Percentiles rank a stretch among this genome's conserved stretches.
phyloP scores from a whole-genome alignment of 2,113 vertebrate species.

The Hemibagrus wyckioides region DNA sequence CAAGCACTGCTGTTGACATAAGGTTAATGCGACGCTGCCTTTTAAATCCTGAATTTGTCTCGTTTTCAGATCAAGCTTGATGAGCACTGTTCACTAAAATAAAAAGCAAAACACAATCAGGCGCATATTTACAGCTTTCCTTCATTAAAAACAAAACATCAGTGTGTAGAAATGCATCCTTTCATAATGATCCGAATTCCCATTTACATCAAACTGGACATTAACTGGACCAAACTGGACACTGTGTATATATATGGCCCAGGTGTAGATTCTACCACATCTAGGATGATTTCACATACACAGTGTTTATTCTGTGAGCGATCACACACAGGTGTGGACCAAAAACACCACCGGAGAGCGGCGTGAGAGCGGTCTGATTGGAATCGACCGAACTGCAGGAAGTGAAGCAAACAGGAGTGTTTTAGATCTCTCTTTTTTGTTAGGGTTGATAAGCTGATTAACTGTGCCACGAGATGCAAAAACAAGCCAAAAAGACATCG shows the following conservation, averaged over 20 bases:
- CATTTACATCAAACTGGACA: neutral
- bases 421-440: neutral
- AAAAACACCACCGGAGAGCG: too few species aligned
- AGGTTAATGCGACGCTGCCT: neutral
- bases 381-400: neutral
- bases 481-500: neutral
- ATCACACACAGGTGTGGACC: neutral
- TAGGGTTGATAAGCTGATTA: neutral
- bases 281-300: neutral
- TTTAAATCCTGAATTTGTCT: neutral
- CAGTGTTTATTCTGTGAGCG: neutral
- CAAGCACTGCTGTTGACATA: neutral
- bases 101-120: neutral
- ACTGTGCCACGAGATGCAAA: neutral
- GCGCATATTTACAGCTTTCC: neutral
- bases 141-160: neutral
- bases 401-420: neutral
- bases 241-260: neutral
- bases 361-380: neutral
- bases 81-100: neutral
- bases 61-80: neutral
- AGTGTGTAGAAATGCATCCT: neutral
- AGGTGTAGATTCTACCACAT: neutral
- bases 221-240: neutral
- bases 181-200: neutral